Evolutionary conservation across 2,888 invertebrate genomes (phyloP).

Genomic region (Drosophila acutilabella): DNA sequence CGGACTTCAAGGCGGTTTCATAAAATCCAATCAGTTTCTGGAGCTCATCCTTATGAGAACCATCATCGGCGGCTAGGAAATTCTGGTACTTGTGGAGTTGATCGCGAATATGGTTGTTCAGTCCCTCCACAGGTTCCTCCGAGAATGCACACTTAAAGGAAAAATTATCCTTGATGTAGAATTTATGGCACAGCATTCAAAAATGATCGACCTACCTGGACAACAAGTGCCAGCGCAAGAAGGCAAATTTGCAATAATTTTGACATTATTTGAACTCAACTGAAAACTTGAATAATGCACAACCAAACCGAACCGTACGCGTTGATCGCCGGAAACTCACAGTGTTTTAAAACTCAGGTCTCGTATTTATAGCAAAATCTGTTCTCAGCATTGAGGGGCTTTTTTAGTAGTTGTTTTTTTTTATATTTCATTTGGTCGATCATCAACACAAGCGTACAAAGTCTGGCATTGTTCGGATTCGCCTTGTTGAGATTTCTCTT

Average conservation of each 20-base stretch:
- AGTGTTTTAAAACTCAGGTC: conserved; percentile 39
- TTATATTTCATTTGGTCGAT: conserved; percentile 43
- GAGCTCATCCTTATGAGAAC: conserved; percentile 64
- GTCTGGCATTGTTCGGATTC: conserved; percentile 60
- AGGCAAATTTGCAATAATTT: conserved; percentile 65
- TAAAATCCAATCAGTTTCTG: conserved; percentile 68
- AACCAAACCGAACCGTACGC: conserved; percentile 30
- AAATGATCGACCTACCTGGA: conserved; percentile 60
- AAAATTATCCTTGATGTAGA: conserved; percentile 2
- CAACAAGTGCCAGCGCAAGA: conserved; percentile 55
- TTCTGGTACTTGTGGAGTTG: conserved; percentile 66
- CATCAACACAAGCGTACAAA: conserved; percentile 56
- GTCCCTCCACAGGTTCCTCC: conserved; percentile 58
- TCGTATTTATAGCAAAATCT: conserved; percentile 67
- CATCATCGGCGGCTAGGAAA: conserved; percentile 60
- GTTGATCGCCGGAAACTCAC: conserved; percentile 56
- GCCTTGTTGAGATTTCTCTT: conserved; percentile 62
- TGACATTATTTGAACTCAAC: conserved; percentile 51
- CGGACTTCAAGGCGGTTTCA: conserved; percentile 65
- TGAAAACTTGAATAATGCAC: conserved; percentile 24
- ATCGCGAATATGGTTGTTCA: conserved; percentile 69
- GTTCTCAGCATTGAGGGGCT: conserved; percentile 49
- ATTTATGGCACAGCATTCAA: neutral
- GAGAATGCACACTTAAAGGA: conserved; percentile 51
- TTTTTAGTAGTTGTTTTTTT: conserved; percentile 39